These are phyloP conservation scores for Pongo pygmaeus DNA, from an alignment of 2,113 vertebrate species.

Conservation along the genomic window DNA sequence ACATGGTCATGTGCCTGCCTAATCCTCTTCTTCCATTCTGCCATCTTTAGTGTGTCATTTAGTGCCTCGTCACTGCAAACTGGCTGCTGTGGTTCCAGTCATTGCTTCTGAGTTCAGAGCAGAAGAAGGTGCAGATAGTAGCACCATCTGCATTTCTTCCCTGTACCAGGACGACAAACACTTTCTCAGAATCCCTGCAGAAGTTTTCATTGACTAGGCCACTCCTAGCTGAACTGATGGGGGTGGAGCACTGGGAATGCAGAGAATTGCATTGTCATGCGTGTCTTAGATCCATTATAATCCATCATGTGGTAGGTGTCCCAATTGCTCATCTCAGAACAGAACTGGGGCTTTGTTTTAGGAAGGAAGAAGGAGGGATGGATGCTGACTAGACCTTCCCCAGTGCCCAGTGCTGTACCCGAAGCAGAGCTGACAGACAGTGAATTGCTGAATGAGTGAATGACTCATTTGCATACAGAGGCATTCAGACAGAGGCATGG, in stretches of 20 bases:
- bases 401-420: fast-evolving
- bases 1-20: fast-evolving
- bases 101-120: neutral
- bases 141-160: neutral
- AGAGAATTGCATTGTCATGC: fast-evolving
- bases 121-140: neutral
- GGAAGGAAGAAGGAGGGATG: neutral
- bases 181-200: neutral
- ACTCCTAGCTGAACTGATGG: fast-evolving
- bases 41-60: fast-evolving
- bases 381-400: neutral
- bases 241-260: neutral
- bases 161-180: neutral
- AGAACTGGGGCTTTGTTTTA: neutral
- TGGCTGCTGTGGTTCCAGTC: neutral
- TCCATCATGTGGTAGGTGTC: neutral
- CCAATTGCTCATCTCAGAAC: neutral
- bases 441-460: fast-evolving
- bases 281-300: neutral
- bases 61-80: fast-evolving
- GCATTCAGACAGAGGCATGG: fast-evolving
- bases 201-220: neutral
- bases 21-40: fast-evolving
- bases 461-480: neutral
- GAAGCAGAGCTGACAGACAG: neutral